Base-by-base conservation (phyloP, 2,797 vertebrate genomes). In the Propithecus perrieri region DNA sequence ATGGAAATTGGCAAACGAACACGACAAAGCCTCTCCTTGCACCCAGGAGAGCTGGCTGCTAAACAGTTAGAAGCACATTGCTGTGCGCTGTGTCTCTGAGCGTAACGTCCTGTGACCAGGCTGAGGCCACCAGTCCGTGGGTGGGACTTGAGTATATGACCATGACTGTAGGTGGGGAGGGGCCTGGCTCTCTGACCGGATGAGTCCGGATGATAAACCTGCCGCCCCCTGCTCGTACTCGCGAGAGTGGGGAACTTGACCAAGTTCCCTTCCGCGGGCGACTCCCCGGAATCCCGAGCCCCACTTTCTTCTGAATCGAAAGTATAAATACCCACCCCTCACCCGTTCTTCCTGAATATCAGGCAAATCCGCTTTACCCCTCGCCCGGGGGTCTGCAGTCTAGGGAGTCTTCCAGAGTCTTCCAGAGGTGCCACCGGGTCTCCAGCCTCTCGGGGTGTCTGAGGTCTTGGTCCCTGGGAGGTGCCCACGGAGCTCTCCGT, bases 271-370 rank as follows among this genome's bases (percentile, higher is more conserved):
- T 55, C 79, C 46, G 53, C 80, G 57, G 59, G 7, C 57, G 46
- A 22, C 22, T 35, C 35, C 65, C 63, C 17, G 15, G 46, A 86
- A 55, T 35, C 43, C 13, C 20, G 17, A 33, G 71, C 74, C 24
- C 55, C 61, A 30, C 1, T 53, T 59, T 41, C 18, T 57, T 61
- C 30, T 12, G 43, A 65, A 50, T 69, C 65, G 46, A 65, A 80
- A 74, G 3, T 17, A 97, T 92, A 97, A 95, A 98, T 93, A 96
- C 79, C 95, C 93, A 6, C 22, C 81, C 89, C 90, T 89, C 33
- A 13, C 43, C 87, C 93, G 72, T 79, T 79, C 61, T 69, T 88
- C 94, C 97, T 94, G 95, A 97, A 95, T 85, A 69, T 96, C 97
- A 97, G 89, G 96, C 43, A 88, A 71, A 86, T 53, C 6, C 24